phyloP scores from a whole-genome alignment of 2,113 vertebrate genomes.

The Cepphus grylle region DNA sequence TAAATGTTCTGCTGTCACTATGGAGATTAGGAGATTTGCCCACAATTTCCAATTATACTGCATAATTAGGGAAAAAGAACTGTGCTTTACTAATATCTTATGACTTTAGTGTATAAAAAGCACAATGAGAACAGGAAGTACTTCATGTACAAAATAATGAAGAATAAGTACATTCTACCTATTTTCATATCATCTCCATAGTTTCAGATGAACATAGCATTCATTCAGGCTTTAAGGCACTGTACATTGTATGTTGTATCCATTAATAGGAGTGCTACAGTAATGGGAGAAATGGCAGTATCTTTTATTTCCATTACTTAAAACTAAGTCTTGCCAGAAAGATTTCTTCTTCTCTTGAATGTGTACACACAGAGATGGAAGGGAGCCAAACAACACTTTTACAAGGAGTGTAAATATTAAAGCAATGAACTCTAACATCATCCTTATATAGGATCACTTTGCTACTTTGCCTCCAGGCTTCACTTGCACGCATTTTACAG shows the following conservation, averaged over 20 bases:
- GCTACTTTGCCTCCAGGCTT: not conserved
- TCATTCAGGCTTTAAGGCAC: not conserved
- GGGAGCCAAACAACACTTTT: not conserved
- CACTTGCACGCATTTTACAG: not conserved
- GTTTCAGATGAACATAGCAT: not conserved
- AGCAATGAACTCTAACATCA: not conserved
- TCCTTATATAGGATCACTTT: not conserved
- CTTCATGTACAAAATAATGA: not conserved
- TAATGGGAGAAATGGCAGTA: not conserved
- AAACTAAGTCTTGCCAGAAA: not conserved
- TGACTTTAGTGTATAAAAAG: not conserved
- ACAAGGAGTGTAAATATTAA: not conserved
- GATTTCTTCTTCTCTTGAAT: not conserved
- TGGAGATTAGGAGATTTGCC: conserved; percentile 42
- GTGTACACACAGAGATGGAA: not conserved
- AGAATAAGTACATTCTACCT: not conserved
- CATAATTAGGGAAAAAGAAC: conserved; percentile 18
- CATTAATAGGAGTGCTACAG: not conserved
- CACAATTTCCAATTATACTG: conserved; percentile 29
- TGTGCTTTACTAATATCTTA: not conserved
- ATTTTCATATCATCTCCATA: not conserved
- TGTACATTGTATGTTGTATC: not conserved
- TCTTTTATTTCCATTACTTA: not conserved
- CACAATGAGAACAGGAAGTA: not conserved
- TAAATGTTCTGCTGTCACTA: conserved; percentile 44